phyloP scores from a whole-genome alignment of 92 coral and sea anemone genomes.

The Epizoanthus scotinus region DNA sequence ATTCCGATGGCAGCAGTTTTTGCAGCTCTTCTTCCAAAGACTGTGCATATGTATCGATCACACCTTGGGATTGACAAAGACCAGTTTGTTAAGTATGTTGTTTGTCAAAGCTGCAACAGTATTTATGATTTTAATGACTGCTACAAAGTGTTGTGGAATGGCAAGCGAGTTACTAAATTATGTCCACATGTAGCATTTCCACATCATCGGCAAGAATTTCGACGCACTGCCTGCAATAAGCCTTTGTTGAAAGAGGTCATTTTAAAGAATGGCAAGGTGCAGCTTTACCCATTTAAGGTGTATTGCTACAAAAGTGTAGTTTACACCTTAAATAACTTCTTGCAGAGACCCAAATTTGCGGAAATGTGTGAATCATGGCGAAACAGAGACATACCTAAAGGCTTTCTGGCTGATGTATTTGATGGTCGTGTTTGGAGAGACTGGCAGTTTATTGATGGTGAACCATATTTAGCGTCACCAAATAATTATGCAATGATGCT shows the following conservation, averaged over 20 bases:
- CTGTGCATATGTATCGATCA: conserved; percentile 20
- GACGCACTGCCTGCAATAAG: conserved; percentile 56
- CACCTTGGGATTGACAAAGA: conserved; percentile 62
- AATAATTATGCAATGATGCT: conserved; percentile 56
- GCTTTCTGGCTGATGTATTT: not conserved
- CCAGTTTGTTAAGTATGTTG: conserved; percentile 62
- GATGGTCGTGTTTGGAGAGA: conserved; percentile 45
- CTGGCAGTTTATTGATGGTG: conserved; percentile 22
- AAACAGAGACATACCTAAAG: conserved; percentile 41
- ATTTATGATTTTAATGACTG: conserved; percentile 70
- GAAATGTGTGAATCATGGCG: conserved; percentile 63
- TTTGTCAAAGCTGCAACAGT: conserved; percentile 60
- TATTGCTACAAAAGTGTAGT: conserved; percentile 65
- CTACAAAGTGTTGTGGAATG: not conserved
- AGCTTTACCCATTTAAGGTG: conserved; percentile 58
- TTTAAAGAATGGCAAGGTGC: conserved; percentile 47
- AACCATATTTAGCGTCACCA: conserved; percentile 3
- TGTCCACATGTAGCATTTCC: conserved; percentile 50
- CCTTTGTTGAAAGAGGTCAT: conserved; percentile 56
- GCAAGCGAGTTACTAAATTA: conserved; percentile 40
- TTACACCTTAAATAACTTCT: conserved; percentile 43
- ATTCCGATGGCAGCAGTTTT: conserved; percentile 44
- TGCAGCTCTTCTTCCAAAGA: conserved; percentile 9
- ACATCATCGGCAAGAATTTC: conserved; percentile 57
- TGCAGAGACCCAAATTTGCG: conserved; percentile 49